Conservation (phyloP, 2,888 invertebrate species). For the Polydrusus pterygomalis region DNA sequence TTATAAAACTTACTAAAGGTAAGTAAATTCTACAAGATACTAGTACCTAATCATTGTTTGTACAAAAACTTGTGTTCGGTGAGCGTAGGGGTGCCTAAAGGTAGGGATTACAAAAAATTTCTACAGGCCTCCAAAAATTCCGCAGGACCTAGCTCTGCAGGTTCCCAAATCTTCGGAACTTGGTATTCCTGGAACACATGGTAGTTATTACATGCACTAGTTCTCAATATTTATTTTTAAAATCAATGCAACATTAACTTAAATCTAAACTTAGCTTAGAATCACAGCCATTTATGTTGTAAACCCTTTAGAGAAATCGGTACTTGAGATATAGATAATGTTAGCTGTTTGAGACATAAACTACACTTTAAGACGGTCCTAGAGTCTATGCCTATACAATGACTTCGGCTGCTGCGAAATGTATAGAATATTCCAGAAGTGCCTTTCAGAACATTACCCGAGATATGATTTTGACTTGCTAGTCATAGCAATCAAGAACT, state of each 20-base stretch:
- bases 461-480: slow-evolving; percentile 26
- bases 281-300: neutral
- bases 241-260: neutral
- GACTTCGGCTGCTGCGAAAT: neutral
- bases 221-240: no score
- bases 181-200: no score
- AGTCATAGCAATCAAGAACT: slow-evolving; percentile 32
- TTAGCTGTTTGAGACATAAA: slow-evolving; percentile 15
- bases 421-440: slow-evolving; percentile 28
- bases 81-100: no score
- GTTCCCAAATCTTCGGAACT: no score
- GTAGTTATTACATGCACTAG: no score
- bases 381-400: neutral
- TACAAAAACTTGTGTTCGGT: no score
- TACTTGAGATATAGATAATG: slow-evolving; percentile 15
- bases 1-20: no score
- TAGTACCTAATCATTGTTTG: no score
- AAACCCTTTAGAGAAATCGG: neutral
- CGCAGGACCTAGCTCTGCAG: no score
- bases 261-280: neutral
- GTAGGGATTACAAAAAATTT: no score
- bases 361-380: slow-evolving; percentile 5
- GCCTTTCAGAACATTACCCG: slow-evolving; percentile 17
- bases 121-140: no score
- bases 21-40: no score